Percentiles rank a stretch among this genome's conserved stretches.
Conservation (phyloP, 2,797 vertebrate genomes). For the Rhabdophis nuchalis region DNA sequence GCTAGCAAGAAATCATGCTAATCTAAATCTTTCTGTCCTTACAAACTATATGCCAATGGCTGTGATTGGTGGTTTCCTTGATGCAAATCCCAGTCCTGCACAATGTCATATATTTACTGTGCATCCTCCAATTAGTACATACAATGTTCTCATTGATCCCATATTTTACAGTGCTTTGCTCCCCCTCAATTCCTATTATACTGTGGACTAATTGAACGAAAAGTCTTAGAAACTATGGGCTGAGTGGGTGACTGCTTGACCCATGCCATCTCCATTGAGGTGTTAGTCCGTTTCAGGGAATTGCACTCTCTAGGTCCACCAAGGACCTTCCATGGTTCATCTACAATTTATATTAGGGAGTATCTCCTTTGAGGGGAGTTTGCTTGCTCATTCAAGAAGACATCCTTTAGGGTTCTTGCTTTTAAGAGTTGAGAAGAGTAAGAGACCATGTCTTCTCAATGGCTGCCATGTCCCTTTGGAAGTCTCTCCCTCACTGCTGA, state of each 20-base stretch:
- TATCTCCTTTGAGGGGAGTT: background rate
- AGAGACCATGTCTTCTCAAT: background rate
- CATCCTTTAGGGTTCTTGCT: background rate
- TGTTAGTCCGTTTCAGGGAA: background rate
- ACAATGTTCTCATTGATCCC: background rate
- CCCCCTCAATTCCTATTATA: background rate
- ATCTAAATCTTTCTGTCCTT: background rate
- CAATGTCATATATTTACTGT: background rate
- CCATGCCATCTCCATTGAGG: background rate
- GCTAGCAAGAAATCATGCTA: background rate
- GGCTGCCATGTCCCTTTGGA: background rate
- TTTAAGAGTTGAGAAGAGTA: background rate
- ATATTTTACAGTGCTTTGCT: background rate
- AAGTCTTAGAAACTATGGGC: background rate
- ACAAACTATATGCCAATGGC: background rate
- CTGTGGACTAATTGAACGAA: background rate
- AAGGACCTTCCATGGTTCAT: background rate
- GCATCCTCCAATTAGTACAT: background rate
- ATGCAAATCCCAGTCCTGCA: background rate
- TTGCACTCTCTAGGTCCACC: background rate
- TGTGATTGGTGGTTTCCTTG: background rate
- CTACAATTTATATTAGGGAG: background rate
- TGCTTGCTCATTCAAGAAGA: background rate
- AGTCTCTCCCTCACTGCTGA: background rate
- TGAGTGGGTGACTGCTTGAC: background rate